These are phyloP conservation scores for Didymodactylos carnosus DNA, from an alignment of 2,888 invertebrate genomes.

Conservation along the genomic window DNA sequence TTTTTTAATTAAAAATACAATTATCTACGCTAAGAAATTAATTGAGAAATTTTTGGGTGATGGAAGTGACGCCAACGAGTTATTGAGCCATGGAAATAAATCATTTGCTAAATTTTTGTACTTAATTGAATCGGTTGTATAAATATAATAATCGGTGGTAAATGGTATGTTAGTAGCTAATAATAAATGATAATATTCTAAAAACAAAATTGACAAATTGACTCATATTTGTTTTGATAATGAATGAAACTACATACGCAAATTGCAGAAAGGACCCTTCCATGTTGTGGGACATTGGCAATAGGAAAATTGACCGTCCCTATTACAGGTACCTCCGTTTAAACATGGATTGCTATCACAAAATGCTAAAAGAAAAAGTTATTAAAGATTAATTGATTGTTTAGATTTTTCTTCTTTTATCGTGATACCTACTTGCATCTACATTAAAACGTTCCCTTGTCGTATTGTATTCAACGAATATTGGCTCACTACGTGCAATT, in stretches of 20 bases:
- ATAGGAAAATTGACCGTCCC: not conserved
- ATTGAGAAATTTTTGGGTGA: not conserved
- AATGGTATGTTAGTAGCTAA: not conserved
- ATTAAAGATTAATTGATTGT: too few relatives aligned
- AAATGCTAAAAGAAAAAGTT: not conserved
- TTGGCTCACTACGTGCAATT: too few relatives aligned
- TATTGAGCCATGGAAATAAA: not conserved
- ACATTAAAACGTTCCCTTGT: too few relatives aligned
- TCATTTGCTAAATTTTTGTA: not conserved
- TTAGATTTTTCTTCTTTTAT: too few relatives aligned
- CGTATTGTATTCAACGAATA: too few relatives aligned
- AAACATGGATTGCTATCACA: conserved; percentile 9
- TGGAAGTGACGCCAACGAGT: not conserved
- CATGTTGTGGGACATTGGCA: conserved; percentile 7
- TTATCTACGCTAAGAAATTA: not conserved
- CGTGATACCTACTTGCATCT: not conserved
- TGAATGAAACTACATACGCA: not conserved
- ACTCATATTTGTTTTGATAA: too few relatives aligned
- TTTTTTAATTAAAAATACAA: not conserved
- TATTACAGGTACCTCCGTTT: conserved; percentile 9
- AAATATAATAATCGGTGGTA: not conserved
- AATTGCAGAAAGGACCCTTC: conserved; percentile 5
- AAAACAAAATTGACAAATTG: too few relatives aligned
- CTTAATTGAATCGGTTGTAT: not conserved
- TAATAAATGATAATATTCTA: not conserved